Evolutionary conservation across 2,888 invertebrate genomes (phyloP), one percentile per base, ranked within the genome.

Genomic region (Chrysolina oricalcia): DNA sequence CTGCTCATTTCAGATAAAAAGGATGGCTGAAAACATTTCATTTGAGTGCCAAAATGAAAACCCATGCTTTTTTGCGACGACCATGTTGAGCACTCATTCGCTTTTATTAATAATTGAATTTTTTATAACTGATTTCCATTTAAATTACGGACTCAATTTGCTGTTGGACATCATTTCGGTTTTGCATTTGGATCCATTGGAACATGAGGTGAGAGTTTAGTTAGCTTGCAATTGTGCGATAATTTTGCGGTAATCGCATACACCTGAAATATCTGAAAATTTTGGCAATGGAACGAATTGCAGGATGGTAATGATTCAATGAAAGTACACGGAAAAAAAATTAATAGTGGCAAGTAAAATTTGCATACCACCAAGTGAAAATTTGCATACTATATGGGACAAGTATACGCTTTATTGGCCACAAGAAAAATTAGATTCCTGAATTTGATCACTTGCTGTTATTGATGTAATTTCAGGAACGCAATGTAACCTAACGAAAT

Each of bases 21-120:
- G 72, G 73, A 77, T 79, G 74, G 78, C 72, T 78, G 78, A 75
- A 77, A 80, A 78, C 78, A 80, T 80, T 80, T 78, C 75, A 76
- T 79, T 81, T 75, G 59, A 64, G 68, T 65, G 23, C 70, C 67
- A 76, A 76, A 79, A 77, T 77, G 75, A 71, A 74, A 74, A 74
- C 74, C 63, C 43, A 77, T 75, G 73, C 72, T 62, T 78, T 71
- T 73, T 70, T 78, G 50, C 67, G 50, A 41, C 68, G 62, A 50
- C 62, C 65, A 59, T 64, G 76, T 74, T 72, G 74, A 76, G 68
- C 73, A 50, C 67, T 76, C 78, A 73, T 78, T 72, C 69, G 74
- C 72, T 70, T 78, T 78, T 73, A 80, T 80, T 78, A 78, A 74
- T 74, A 77, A 80, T 75, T 80, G 73, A 67, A 77, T 77, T 77